Base-by-base conservation (phyloP, 2,113 vertebrate species). In the Hemibagrus wyckioides region DNA sequence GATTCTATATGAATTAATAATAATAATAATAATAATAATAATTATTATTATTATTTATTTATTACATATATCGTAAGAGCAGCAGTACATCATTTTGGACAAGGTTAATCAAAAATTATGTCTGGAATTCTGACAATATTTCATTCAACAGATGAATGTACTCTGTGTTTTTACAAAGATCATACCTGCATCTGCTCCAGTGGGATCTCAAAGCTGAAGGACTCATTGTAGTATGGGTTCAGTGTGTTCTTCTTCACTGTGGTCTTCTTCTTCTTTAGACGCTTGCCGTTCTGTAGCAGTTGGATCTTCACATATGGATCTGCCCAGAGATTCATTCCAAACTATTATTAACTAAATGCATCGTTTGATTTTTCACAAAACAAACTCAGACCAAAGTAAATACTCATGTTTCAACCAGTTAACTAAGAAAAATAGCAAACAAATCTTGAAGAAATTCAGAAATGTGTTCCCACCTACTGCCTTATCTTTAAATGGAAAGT, bases 181-280 rank as follows among this genome's bases (percentile, higher is more conserved):
- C 59, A 54, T 48, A 99, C 98, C 98, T 99, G 98, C 92, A 99
- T 99, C 93, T 99, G 98, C 92, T 99, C 98, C 39, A 99, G 96
- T 2, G 98, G 98, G 89, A 99, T 99, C 95, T 99, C 98, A 81
- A 99, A 99, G 95, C 98, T 99, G 95, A 99, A 99, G 44, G 98
- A 99, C 89, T 99, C 98, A 0, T 99, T 99, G 88, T 98, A 99
- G 90, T 99, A 99, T 0, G 98, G 98, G 89, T 99, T 99, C 87
- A 99, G 91, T 0, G 98, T 99, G 94, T 99, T 99, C 94, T 99
- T 99, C 92, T 99, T 99, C 90, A 99, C 98, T 0, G 98, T 99
- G 0, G 98, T 99, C 95, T 99, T 99, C 96, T 99, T 99, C 94
- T 99, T 99, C 96, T 99, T 99, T 89, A 99, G 95, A 67, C 98